phyloP scores from a whole-genome alignment of 2,113 vertebrate genomes.

The Elephantulus edwardii region DNA sequence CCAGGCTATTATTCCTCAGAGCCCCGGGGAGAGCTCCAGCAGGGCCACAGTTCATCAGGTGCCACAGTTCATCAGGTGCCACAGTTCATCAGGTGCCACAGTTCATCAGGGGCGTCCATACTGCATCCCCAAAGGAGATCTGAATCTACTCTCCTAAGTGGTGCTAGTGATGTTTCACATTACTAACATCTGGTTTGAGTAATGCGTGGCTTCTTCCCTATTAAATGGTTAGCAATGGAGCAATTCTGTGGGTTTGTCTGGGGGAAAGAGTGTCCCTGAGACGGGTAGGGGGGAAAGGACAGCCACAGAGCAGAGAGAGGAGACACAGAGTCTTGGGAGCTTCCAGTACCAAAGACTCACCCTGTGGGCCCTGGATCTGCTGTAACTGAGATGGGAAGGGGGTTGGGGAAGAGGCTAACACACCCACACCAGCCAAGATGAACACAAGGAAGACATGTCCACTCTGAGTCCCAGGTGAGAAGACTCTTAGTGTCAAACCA shows the following conservation, averaged over 20 bases:
- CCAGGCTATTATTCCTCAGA: neutral
- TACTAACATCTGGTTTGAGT: neutral
- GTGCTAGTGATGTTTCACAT: neutral
- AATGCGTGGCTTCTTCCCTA: rapidly evolving
- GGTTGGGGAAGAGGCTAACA: too few species aligned
- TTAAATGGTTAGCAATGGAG: neutral
- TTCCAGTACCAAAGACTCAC: neutral
- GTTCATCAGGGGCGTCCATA: too few species aligned
- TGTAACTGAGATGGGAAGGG: neutral
- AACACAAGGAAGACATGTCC: neutral
- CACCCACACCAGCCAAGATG: neutral
- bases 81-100: neutral
- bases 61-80: neutral
- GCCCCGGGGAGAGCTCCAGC: neutral
- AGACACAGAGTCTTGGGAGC: neutral
- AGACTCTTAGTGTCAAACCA: neutral
- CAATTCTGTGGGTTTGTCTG: neutral
- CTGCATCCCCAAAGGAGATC: too few species aligned
- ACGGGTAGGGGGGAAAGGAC: too few species aligned
- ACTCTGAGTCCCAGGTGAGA: neutral
- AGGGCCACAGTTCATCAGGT: neutral
- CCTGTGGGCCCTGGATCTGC: neutral
- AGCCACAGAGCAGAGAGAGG: neutral
- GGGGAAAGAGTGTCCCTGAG: too few species aligned
- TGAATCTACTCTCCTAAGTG: neutral